Evolutionary conservation across 2,113 vertebrate genomes (phyloP), one percentile per base, ranked within the genome.

Genomic region (Hirundichthys speculiger): DNA sequence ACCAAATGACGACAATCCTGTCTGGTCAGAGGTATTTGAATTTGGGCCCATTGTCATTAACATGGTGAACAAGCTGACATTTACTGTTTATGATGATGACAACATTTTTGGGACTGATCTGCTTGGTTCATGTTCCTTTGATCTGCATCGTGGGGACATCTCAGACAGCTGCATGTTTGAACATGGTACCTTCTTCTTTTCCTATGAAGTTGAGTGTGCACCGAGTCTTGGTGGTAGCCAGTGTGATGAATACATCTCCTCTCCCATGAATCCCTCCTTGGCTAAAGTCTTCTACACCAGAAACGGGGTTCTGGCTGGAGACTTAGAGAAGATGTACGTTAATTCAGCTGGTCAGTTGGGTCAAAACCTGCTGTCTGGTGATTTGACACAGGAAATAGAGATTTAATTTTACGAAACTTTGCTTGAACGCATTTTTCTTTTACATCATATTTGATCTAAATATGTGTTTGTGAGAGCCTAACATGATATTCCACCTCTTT

Each of bases 81-180:
- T 94, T 2, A 18, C 41, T 20, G 89, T 93, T 20, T 94, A 90
- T 85, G 93, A 94, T 10, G 56, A 38, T 3, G 93, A 95, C 41
- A 0, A 0, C 0, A 61, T n/a, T 20, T 91, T 84, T 64, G 49
- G 90, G 1, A 92, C 84, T 1, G 88, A 94, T 25, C 75, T 64
- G 0, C 86, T 94, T 0, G 94, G 93, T 0, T 0, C 21, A 0
- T 94, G 94, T 58, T 79, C 86, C 8, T 2, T 13, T 14, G 0
- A 30, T 1, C 56, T 87, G 0, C 47, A 0, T 2, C 46, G 45
- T 0, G 93, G 90, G 10, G 11, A 0, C 0, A 61, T 77, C 0
- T 0, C 0, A 0, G 19, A 71, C 2, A 8, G 0, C 0, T 95
- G 94, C 51, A 2, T 15, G 38, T 75, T 94, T 1, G 0, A 57